phyloP scores from a whole-genome alignment of 2,888 invertebrate species.

The Hipparchia semele region DNA sequence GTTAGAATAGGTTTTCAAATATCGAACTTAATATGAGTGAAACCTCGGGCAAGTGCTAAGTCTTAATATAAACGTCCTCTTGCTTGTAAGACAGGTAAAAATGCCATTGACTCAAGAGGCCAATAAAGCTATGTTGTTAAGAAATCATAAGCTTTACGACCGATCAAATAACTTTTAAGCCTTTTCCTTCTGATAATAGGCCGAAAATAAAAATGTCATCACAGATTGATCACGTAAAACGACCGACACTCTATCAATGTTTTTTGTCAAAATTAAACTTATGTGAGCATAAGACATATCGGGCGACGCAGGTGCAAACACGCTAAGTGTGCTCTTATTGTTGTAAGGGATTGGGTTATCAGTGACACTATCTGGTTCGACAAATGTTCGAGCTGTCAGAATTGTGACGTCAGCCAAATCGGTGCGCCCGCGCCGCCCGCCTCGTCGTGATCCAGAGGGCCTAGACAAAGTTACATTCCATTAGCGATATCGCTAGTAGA shows the following conservation, averaged over 20 bases:
- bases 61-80: too few relatives aligned
- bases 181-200: constrained; percentile 6
- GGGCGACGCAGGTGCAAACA: constrained; percentile 80
- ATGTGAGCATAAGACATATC: constrained; percentile 66
- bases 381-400: constrained; percentile 82
- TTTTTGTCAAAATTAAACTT: constrained; percentile 49
- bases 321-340: constrained; percentile 82
- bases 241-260: constrained; percentile 13
- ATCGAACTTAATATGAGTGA: too few relatives aligned
- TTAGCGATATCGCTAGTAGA: too few relatives aligned
- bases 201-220: constrained; percentile 18
- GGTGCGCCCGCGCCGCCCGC: constrained; percentile 56
- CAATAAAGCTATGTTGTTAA: background rate
- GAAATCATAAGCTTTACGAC: background rate
- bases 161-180: background rate
- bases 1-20: too few relatives aligned
- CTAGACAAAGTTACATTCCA: too few relatives aligned
- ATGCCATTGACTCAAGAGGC: background rate
- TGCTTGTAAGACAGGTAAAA: too few relatives aligned
- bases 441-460: constrained; percentile 62
- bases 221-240: constrained; percentile 19
- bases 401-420: constrained; percentile 80
- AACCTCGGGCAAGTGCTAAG: too few relatives aligned
- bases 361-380: constrained; percentile 82
- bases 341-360: constrained; percentile 82